A percentile compares a stretch with the other conserved stretches of the same genome.
Conservation (phyloP, 2,888 invertebrate genomes). For the Dasysyrphus albostriatus region DNA sequence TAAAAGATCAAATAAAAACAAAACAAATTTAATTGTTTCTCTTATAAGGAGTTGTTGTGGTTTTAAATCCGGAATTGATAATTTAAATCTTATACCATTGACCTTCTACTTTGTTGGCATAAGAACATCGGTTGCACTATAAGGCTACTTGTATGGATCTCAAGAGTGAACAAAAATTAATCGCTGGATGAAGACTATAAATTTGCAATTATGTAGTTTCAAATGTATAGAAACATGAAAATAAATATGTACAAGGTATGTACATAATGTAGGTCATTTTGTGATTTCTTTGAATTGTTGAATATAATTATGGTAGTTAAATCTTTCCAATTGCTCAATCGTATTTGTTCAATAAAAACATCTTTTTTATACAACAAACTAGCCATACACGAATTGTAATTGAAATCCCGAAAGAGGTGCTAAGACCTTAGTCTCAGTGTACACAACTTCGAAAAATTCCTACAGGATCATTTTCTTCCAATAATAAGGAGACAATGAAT, state of each 20-base stretch:
- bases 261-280: too few relatives aligned
- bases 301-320: too few relatives aligned
- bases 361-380: too few relatives aligned
- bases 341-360: too few relatives aligned
- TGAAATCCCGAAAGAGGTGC: too few relatives aligned
- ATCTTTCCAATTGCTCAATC: too few relatives aligned
- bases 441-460: too few relatives aligned
- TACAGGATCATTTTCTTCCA: too few relatives aligned
- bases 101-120: constrained; percentile 26
- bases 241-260: not conserved
- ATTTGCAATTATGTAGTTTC: constrained; percentile 37
- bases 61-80: constrained; percentile 15
- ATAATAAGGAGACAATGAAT: too few relatives aligned
- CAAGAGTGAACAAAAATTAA: constrained; percentile 16
- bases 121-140: not conserved
- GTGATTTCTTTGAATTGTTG: too few relatives aligned
- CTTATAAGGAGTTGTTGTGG: constrained; percentile 45
- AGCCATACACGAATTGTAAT: too few relatives aligned
- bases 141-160: not conserved
- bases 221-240: not conserved
- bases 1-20: not conserved
- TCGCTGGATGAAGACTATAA: not conserved
- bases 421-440: too few relatives aligned
- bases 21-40: constrained; percentile 56
- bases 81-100: constrained; percentile 18